Percentiles rank a stretch among this genome's conserved stretches.
phyloP scores from a whole-genome alignment of 2,797 vertebrate species.

The Hippocampus kuda region DNA sequence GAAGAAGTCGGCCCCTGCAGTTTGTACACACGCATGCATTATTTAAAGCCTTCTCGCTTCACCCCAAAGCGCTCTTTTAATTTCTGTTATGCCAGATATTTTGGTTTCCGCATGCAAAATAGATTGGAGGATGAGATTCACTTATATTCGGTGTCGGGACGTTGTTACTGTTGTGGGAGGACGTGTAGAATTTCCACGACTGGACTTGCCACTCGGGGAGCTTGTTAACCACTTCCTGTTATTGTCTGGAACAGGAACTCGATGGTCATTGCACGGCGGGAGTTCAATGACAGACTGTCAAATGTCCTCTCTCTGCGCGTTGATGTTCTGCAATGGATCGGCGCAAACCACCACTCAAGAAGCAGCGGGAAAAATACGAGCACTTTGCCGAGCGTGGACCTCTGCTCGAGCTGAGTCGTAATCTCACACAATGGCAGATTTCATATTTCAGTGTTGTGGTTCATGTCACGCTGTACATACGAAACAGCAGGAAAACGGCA shows the following conservation, averaged over 20 bases:
- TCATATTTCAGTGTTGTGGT: too few species aligned
- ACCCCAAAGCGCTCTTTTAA: not conserved
- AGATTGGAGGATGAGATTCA: not conserved
- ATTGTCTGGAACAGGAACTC: constrained; percentile 66
- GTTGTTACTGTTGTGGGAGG: constrained; percentile 29
- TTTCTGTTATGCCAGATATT: not conserved
- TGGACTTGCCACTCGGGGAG: constrained; percentile 34
- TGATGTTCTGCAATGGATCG: not conserved
- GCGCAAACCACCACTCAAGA: not conserved
- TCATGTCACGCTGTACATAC: too few species aligned
- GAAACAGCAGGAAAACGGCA: too few species aligned
- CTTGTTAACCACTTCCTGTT: constrained; percentile 72
- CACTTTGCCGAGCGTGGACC: not conserved
- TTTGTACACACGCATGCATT: constrained; percentile 5
- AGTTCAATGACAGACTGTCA: constrained; percentile 53
- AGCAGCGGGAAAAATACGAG: not conserved
- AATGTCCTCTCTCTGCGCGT: not conserved
- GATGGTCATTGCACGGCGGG: constrained; percentile 56
- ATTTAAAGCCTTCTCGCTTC: constrained; percentile 4
- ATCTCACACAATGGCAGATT: not conserved
- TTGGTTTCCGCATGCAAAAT: not conserved
- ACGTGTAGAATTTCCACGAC: constrained; percentile 42
- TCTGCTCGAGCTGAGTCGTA: not conserved
- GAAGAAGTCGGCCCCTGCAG: constrained; percentile 6
- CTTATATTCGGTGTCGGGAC: not conserved